These are phyloP conservation scores for Hylaea fasciaria DNA, from an alignment of 2,888 invertebrate species.

Conservation along the genomic window DNA sequence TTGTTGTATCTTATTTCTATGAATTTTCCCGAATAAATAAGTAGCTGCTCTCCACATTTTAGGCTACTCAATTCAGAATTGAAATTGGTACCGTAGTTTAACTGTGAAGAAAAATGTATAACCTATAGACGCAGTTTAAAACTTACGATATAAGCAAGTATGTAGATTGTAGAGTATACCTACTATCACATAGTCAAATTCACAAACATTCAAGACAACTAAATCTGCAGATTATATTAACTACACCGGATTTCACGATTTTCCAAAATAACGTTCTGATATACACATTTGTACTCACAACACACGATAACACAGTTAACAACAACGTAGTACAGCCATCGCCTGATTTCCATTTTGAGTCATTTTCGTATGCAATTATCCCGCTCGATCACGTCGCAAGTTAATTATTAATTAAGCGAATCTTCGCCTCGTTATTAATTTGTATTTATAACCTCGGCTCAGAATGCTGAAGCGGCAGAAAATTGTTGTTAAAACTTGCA, in stretches of 20 bases:
- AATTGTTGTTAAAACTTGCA: conserved; percentile 36
- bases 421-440: conserved; percentile 46
- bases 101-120: too few species aligned
- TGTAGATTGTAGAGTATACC: too few species aligned
- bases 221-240: too few species aligned
- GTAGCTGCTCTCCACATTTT: too few species aligned
- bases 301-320: conserved; percentile 62
- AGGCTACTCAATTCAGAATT: too few species aligned
- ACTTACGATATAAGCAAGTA: too few species aligned
- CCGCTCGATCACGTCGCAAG: conserved; percentile 43
- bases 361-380: conserved; percentile 65
- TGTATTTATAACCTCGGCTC: conserved; percentile 53
- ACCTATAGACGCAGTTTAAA: too few species aligned
- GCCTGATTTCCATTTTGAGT: conserved; percentile 73
- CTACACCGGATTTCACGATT: background rate
- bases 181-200: too few species aligned
- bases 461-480: conserved; percentile 37
- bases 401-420: conserved; percentile 51
- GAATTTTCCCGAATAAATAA: too few species aligned
- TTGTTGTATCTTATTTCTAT: too few species aligned
- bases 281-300: conserved; percentile 47
- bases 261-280: conserved; percentile 4
- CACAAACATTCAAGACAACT: too few species aligned
- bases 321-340: conserved; percentile 58
- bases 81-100: too few species aligned